A percentile compares a stretch with the other conserved stretches of the same genome.
phyloP scores from a whole-genome alignment of 1,140 invertebrate genomes.

The Chlorops oryzae region DNA sequence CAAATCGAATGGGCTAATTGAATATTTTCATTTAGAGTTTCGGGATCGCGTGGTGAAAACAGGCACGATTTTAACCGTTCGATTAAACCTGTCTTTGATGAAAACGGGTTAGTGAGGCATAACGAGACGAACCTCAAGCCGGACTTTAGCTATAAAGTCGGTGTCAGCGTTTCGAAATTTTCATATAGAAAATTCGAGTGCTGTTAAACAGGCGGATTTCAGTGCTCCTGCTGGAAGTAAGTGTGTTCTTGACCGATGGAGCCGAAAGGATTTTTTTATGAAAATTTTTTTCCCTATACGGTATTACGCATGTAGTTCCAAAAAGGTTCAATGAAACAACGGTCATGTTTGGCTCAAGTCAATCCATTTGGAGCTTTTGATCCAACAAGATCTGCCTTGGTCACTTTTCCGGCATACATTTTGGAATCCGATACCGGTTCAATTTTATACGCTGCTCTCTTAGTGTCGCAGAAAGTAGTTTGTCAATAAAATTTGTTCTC shows the following conservation, averaged over 20 bases:
- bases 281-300: not conserved
- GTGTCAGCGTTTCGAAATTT: conserved; percentile 22
- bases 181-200: conserved; percentile 18
- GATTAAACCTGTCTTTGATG: conserved; percentile 6
- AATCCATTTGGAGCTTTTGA: conserved; percentile 29
- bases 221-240: conserved; percentile 37
- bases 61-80: conserved; percentile 2
- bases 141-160: conserved; percentile 26
- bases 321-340: conserved; percentile 17
- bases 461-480: conserved; percentile 32
- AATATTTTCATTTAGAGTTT: conserved; percentile 22
- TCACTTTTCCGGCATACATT: conserved; percentile 30
- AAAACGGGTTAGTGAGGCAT: conserved; percentile 22
- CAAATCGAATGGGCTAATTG: conserved; percentile 34
- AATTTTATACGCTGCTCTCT: conserved; percentile 30
- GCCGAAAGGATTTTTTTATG: not conserved
- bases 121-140: conserved; percentile 27
- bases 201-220: conserved; percentile 9
- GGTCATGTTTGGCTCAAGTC: conserved; percentile 22
- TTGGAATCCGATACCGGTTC: conserved; percentile 29
- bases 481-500: not conserved
- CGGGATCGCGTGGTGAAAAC: conserved; percentile 10
- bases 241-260: too few species aligned
- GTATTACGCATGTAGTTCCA: conserved; percentile 19
- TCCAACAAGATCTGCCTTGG: conserved; percentile 34